phyloP scores from a whole-genome alignment of 2,113 vertebrate genomes.

The Canis aureus region DNA sequence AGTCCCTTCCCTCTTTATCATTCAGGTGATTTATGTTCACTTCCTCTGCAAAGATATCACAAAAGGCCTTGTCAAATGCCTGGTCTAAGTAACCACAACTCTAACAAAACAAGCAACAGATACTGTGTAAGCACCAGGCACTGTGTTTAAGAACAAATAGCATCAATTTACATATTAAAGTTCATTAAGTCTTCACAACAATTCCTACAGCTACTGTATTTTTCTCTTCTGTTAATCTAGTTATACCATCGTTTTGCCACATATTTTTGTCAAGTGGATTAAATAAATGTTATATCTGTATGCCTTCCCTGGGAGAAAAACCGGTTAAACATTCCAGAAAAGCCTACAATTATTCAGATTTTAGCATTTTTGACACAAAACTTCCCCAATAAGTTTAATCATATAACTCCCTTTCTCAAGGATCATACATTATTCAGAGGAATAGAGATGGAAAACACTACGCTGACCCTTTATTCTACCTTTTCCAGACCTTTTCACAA shows the following conservation, averaged over 20 bases:
- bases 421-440: neutral
- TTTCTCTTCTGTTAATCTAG: neutral
- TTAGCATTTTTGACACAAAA: conserved; percentile 5
- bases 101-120: neutral
- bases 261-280: neutral
- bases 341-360: neutral
- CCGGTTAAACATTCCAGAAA: neutral
- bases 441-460: neutral
- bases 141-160: neutral
- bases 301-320: conserved; percentile 10
- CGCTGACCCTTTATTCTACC: neutral
- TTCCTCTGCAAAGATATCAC: neutral
- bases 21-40: neutral
- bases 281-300: neutral
- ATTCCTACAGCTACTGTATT: neutral
- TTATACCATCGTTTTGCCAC: neutral
- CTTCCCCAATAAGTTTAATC: neutral
- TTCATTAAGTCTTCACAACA: neutral
- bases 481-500: neutral
- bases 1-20: neutral
- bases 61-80: neutral
- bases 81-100: neutral
- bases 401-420: neutral
- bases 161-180: neutral
- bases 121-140: neutral